Evolutionary conservation across 1,140 invertebrate species (phyloP), one percentile per base, ranked within the genome.

Genomic region (Daktulosphaira vitifoliae): DNA sequence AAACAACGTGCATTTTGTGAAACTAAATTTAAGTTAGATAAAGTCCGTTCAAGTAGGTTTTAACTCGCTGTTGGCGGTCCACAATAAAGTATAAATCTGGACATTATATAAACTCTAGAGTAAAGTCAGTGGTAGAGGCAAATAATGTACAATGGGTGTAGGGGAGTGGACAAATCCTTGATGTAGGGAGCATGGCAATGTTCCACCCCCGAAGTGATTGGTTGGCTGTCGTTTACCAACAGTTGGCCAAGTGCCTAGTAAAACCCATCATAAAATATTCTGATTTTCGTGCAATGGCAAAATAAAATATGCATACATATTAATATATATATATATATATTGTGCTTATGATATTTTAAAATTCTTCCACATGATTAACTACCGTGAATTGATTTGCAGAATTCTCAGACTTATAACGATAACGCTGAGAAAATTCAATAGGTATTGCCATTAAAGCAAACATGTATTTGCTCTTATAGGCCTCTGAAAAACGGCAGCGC

Each of bases 221-320:
- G 56, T 62, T 16, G 56, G 42, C 56, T 62, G 56, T 62, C 56
- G 42, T 62, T 62, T 62, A 62, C 56, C 56, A 62, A 62, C 56
- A 62, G 56, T 62, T 62, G 56, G 56, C 56, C 11, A 25, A 4
- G 42, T 62, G 56, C 56, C 56, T 62, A 62, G 56, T 13, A 13
- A 29, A 9, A 22, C 56, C 26, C 25, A 25, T 62, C 56, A 62
- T 62, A 62, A 62, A 62, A 62, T 62, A 62, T 48, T 29, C 26
- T 15, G 56, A 16, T 62, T n/a, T 25, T 62, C 25, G 25, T 46
- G 39, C 11, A 33, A 33, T 33, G 29, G 5, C 29, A 33, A 6
- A 5, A 11, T 33, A 6, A n/a, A 6, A 6, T 33, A 33, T 33
- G 11, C 29, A 33, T 33, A 33, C 29, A 33, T 33, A 33, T 11